Conservation (phyloP, 1,140 invertebrate genomes). For the Apis dorsata region DNA sequence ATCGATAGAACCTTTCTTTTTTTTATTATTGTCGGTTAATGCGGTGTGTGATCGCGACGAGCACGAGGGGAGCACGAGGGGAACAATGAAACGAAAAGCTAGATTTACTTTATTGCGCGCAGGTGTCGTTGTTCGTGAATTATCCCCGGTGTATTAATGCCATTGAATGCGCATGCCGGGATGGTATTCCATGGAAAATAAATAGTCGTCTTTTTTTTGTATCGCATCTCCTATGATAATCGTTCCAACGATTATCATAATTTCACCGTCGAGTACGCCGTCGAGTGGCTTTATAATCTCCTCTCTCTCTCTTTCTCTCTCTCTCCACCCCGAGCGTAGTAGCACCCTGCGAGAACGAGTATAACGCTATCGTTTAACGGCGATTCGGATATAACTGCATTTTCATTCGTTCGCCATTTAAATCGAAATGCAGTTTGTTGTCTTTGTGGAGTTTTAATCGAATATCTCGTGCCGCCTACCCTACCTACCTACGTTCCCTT, state of each 20-base stretch:
- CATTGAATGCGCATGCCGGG: slow-evolving; percentile 16
- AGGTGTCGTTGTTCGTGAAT: slow-evolving; percentile 61
- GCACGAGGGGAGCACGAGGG: slow-evolving; percentile 27
- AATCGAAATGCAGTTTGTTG: slow-evolving; percentile 46
- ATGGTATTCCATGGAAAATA: slow-evolving; percentile 47
- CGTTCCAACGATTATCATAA: slow-evolving; percentile 48
- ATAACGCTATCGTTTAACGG: slow-evolving; percentile 22
- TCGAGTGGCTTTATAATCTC: not conserved
- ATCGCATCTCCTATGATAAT: not conserved
- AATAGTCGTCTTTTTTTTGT: slow-evolving; percentile 37
- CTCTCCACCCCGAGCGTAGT: not conserved
- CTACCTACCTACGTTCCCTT: not conserved
- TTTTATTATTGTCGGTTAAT: slow-evolving; percentile 59
- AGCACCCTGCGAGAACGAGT: not conserved
- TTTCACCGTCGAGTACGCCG: slow-evolving; percentile 30
- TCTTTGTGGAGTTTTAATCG: slow-evolving; percentile 44
- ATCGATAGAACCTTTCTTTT: slow-evolving; percentile 55
- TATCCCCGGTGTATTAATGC: slow-evolving; percentile 56
- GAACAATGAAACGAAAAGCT: slow-evolving; percentile 64
- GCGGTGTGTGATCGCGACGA: slow-evolving; percentile 57
- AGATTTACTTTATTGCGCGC: slow-evolving; percentile 68
- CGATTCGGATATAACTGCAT: slow-evolving; percentile 30
- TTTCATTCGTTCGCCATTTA: slow-evolving; percentile 38
- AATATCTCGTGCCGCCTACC: slow-evolving; percentile 5
- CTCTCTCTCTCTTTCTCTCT: not conserved